Percentiles rank a stretch among this genome's conserved stretches.
Conservation (phyloP, 1,140 invertebrate species). For the Trichogramma pretiosum region DNA sequence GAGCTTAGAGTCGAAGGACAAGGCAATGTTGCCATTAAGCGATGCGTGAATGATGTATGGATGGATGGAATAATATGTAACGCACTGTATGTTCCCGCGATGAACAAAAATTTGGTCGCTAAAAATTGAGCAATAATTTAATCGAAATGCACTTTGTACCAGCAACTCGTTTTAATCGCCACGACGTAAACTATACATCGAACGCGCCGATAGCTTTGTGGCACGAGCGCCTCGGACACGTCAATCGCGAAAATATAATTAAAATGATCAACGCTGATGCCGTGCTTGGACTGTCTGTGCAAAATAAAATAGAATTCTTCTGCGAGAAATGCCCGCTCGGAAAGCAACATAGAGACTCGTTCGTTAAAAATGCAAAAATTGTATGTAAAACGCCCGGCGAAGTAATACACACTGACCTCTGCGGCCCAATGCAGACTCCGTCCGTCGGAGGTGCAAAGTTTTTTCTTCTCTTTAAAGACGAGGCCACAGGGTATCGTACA, state of each 20-base stretch:
- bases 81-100: slow-evolving; percentile 17
- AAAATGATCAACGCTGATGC: slow-evolving; percentile 9
- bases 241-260: slow-evolving; percentile 7
- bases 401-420: slow-evolving; percentile 34
- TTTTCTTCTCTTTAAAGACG: slow-evolving; percentile 30
- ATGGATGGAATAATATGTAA: slow-evolving; percentile 13
- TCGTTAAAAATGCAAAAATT: slow-evolving; percentile 10
- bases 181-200: not conserved
- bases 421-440: slow-evolving; percentile 27
- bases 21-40: slow-evolving; percentile 18
- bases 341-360: slow-evolving; percentile 3
- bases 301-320: slow-evolving; percentile 4
- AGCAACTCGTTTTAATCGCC: too few relatives aligned
- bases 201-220: not conserved
- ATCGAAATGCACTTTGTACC: slow-evolving; percentile 4
- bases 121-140: slow-evolving; percentile 2
- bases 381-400: slow-evolving; percentile 21
- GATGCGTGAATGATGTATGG: slow-evolving; percentile 17
- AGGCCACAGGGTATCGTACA: slow-evolving; percentile 22
- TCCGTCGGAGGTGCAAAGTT: slow-evolving; percentile 25
- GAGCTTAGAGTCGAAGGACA: slow-evolving; percentile 12
- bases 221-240: slow-evolving; percentile 13
- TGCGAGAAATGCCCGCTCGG: slow-evolving; percentile 2
- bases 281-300: not conserved
- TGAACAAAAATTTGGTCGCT: slow-evolving; percentile 18